Evolutionary conservation across 1,140 invertebrate species (phyloP), one percentile per base, ranked within the genome.

Genomic region (Adelges cooleyi): DNA sequence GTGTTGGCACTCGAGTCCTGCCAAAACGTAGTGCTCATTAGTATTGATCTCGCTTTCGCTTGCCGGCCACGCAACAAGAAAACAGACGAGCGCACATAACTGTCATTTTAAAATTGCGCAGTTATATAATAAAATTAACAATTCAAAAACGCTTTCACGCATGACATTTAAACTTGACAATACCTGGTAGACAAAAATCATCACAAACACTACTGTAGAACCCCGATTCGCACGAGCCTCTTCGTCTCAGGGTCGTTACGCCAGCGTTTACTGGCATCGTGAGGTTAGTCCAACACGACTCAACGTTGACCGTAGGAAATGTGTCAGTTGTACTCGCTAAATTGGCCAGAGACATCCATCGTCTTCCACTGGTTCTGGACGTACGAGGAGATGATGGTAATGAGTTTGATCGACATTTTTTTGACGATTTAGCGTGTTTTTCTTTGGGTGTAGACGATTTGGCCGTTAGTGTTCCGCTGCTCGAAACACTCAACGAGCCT

Each of bases 201-300:
- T 87, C 85, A 70, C 86, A 85, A 40, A 87, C 84, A 70, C 86
- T 88, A 25, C 87, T 90, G 77, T 89, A 92, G 70, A 92, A 91
- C 1, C 90, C 90, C 29, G 86, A 89, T 74, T 92, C 90, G 70
- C 89, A 90, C 9, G 88, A 91, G n/a, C 87, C 88, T 36, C 88
- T 78, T 11, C 89, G 77, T 48, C 81, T 77, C 2, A 84, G 73
- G 56, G 66, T 54, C 6, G 42, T 38, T 46, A 48, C 33, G 53
- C 23, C 49, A 36, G 56, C 48, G 33, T 65, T 40, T 4, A 48
- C 52, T 29, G 53, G 25, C 66, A 65, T 29, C 40, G 49, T 44
- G 36, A 67, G 38, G 65, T 67, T 33, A 29, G 49, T 29, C 51
- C 65, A 38, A 29, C 65, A 65, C 27, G 53, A 59, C 46, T 65